Evolutionary conservation across 2,797 vertebrate genomes (phyloP), one percentile per base, ranked within the genome.

Genomic region (Dallia pectoralis): DNA sequence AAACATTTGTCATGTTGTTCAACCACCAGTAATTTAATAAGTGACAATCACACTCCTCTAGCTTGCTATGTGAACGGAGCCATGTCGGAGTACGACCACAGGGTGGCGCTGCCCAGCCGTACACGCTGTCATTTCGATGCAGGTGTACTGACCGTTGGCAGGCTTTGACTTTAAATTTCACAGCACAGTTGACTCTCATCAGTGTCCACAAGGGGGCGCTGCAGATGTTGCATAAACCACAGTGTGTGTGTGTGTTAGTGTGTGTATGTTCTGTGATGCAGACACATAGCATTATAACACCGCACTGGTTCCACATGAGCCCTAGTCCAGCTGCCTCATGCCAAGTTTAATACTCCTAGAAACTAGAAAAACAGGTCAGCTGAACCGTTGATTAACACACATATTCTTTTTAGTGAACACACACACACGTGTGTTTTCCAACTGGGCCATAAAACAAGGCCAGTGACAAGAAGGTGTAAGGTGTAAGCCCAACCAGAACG

Each of bases 221-320:
- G 32, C 8, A 69, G 47, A 18, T 4, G 4, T 64, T 14, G 2
- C 62, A 3, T 19, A 15, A 63, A 29, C 14, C 25, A 3, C 30
- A 27, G 29, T 36, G n/a, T 73, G 29, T 8, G 22, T 70, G 56
- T 53, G 22, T 63, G 22, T 53, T 12, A 44, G n/a, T 1, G 53
- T 59, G n/a, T 4, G 53, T 61, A 65, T n/a, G 76, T 82, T 77
- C 81, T 81, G 33, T 79, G 82, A 88, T 78, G 89, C 87, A 87
- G 87, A 91, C 89, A 87, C 70, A 40, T 74, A 77, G 73, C 74
- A 90, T 89, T 88, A 86, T 85, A 87, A 90, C 89, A 90, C 79
- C 74, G 40, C 78, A 72, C 76, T 87, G 81, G 78, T 76, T 89
- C 89, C 89, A 91, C 77, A 87, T 91, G 85, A 87, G 89, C 71